phyloP scores from a whole-genome alignment of 2,113 vertebrate genomes.

The Nesogale talazaci region DNA sequence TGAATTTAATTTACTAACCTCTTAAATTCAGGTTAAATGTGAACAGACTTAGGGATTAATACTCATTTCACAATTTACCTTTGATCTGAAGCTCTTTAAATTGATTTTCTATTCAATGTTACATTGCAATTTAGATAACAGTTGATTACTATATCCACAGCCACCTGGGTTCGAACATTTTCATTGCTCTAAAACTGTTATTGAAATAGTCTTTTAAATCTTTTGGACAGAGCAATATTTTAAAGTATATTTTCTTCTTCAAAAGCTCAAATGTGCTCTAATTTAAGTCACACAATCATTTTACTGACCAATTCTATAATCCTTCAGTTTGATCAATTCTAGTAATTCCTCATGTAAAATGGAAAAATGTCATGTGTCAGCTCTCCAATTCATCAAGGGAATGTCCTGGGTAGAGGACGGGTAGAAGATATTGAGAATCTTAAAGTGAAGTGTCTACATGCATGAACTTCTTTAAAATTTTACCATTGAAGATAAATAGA shows the following conservation, averaged over 20 bases:
- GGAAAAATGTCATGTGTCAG: slow-evolving; percentile 17
- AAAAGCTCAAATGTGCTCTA: slow-evolving; percentile 8
- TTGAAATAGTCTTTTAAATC: slow-evolving; percentile 46
- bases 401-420: not conserved
- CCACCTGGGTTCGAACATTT: slow-evolving; percentile 49
- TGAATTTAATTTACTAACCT: slow-evolving; percentile 39
- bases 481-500: not conserved
- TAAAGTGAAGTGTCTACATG: not conserved
- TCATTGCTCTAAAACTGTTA: slow-evolving; percentile 44
- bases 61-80: slow-evolving; percentile 53
- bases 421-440: not conserved
- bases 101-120: slow-evolving; percentile 59
- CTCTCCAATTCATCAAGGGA: not conserved
- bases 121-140: slow-evolving; percentile 48
- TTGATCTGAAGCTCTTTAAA: slow-evolving; percentile 62
- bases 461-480: not conserved
- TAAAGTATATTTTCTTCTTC: slow-evolving; percentile 69
- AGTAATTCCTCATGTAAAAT: slow-evolving; percentile 39
- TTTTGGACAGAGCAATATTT: slow-evolving; percentile 27
- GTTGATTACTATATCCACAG: slow-evolving; percentile 58
- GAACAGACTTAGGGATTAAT: slow-evolving; percentile 36
- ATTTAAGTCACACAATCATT: slow-evolving; percentile 52
- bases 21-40: slow-evolving; percentile 59
- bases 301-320: slow-evolving; percentile 19
- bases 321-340: slow-evolving; percentile 58